These are phyloP conservation scores for Myripristis jacobus DNA, from an alignment of 2,797 vertebrate genomes.

Conservation along the genomic window DNA sequence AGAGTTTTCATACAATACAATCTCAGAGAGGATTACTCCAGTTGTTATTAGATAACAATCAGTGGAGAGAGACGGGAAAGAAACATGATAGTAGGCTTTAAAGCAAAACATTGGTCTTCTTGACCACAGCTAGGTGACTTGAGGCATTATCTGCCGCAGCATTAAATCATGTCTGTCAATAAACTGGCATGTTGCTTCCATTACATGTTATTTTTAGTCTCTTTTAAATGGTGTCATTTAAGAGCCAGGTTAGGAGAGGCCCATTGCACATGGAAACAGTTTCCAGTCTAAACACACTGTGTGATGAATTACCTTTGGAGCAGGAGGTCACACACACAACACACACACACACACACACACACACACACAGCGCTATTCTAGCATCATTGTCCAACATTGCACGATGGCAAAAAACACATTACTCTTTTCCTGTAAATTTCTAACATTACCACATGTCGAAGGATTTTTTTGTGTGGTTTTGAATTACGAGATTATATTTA, in stretches of 20 bases:
- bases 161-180: constrained; percentile 55
- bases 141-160: constrained; percentile 29
- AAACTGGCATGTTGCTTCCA: constrained; percentile 66
- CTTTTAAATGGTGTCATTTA: constrained; percentile 68
- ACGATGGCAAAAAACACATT: constrained; percentile 19
- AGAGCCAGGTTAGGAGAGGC: constrained; percentile 61
- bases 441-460: neutral
- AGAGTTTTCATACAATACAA: neutral
- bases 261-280: constrained; percentile 82
- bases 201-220: constrained; percentile 75
- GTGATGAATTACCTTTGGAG: constrained; percentile 79
- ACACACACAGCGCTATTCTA: constrained; percentile 11
- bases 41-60: no score
- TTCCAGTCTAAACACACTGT: constrained; percentile 79
- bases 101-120: neutral
- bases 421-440: constrained; percentile 5
- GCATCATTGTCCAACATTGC: constrained; percentile 31
- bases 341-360: constrained; percentile 29
- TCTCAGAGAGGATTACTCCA: neutral
- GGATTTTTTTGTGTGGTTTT: no score
- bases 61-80: neutral
- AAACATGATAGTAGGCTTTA: neutral
- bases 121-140: neutral
- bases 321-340: constrained; percentile 63
- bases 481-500: no score